phyloP scores from a whole-genome alignment of 2,797 vertebrate genomes.

The Lutjanus argentimaculatus region DNA sequence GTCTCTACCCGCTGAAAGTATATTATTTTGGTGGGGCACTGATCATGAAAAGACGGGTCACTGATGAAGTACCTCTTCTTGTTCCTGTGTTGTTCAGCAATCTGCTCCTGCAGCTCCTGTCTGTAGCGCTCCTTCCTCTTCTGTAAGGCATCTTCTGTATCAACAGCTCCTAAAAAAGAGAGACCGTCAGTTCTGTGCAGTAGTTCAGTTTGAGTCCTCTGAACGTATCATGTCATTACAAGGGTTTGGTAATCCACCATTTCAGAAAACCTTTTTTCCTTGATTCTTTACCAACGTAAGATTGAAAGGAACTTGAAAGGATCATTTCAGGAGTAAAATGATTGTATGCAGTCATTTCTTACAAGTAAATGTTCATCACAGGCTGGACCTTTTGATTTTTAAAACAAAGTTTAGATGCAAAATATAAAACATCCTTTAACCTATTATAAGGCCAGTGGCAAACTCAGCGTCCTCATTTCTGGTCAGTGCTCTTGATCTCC shows the following conservation, averaged over 20 bases:
- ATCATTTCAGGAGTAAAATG: neutral
- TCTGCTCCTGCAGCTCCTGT: conserved; percentile 92
- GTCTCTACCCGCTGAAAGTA: neutral
- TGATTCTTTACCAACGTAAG: neutral
- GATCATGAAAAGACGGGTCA: neutral
- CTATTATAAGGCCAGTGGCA: conserved; percentile 82
- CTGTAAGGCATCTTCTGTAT: conserved; percentile 78
- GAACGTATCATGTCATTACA: neutral
- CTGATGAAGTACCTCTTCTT: conserved; percentile 86
- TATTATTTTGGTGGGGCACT: neutral
- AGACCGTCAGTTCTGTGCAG: neutral
- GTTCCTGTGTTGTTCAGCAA: conserved; percentile 91
- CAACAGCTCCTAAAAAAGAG: conserved; percentile 79
- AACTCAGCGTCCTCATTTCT: conserved; percentile 73
- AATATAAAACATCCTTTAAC: conserved; percentile 60
- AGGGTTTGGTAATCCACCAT: neutral
- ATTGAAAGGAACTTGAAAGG: neutral
- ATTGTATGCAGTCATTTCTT: neutral
- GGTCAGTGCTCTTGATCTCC: conserved; percentile 69
- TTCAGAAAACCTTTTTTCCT: neutral
- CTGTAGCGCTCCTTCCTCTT: conserved; percentile 92
- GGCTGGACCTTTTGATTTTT: neutral
- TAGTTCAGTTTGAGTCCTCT: neutral
- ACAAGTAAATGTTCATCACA: neutral
- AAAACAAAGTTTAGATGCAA: neutral